Evolutionary conservation across 2,888 invertebrate genomes (phyloP), one percentile per base, ranked within the genome.

Genomic region (Agrotis segetum): DNA sequence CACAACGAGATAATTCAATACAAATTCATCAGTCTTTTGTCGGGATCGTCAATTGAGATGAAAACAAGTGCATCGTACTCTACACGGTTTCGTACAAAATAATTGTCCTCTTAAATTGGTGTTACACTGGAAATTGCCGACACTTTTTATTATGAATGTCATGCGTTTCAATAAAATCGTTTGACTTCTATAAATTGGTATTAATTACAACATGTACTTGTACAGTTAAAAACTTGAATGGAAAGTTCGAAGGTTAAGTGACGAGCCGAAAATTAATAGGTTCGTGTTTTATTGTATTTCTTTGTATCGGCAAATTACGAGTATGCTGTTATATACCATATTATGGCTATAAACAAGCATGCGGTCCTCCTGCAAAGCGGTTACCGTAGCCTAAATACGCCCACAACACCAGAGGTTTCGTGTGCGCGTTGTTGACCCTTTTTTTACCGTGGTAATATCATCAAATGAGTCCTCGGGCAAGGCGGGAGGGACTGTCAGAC

Each of bases 131-230:
- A 64, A 66, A 53, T 34, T 16, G 60, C 67, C 59, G 56, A 14
- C 44, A 46, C 52, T 72, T 80, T 79, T 82, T 79, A 79, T 71
- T 65, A 44, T 62, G 29, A 66, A 50, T 49, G 63, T 73, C 67
- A 68, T 76, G 52, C 34, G 53, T 49, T 76, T 67, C 71, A 79
- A 80, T 82, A 69, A 73, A 68, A 52, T 46, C 83, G 40, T 64
- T 80, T 80, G 71, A 73, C 58, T 53, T 50, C 77, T 73, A 77
- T 81, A 77, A 80, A 66, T 40, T 56, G 16, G 24, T 61, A 50
- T 59, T 40, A 59, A 63, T 55, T 74, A 74, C 16, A 21, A 62
- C 44, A n/a, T 34, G 40, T 40, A 40, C 9, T 34, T 5, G 11
- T 78, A 56, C 56, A 74, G 17, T 73, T 19, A n/a, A n/a, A n/a